These are phyloP conservation scores for Drosophila lacteicornis DNA, from an alignment of 1,140 invertebrate species.

Conservation along the genomic window DNA sequence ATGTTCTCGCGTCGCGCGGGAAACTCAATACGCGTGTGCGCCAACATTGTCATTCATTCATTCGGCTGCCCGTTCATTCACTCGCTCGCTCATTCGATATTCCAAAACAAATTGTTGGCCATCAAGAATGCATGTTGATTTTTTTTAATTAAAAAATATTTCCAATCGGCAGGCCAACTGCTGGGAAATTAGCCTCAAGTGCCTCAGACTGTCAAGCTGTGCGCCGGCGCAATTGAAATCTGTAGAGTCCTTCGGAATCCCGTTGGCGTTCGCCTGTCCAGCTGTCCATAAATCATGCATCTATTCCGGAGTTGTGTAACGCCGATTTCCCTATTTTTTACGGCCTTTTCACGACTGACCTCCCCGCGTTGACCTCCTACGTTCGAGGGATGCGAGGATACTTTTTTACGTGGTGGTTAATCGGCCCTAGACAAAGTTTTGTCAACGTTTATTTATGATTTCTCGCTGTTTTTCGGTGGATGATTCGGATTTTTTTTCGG, in stretches of 20 bases:
- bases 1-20: slow-evolving; percentile 63
- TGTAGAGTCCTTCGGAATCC: slow-evolving; percentile 20
- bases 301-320: slow-evolving; percentile 46
- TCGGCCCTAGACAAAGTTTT: slow-evolving; percentile 45
- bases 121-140: slow-evolving; percentile 59
- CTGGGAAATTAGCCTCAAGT: slow-evolving; percentile 77
- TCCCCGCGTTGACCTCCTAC: slow-evolving; percentile 67
- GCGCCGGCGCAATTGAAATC: slow-evolving; percentile 53
- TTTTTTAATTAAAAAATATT: slow-evolving; percentile 74
- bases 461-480: slow-evolving; percentile 49
- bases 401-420: slow-evolving; percentile 44
- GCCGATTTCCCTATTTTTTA: slow-evolving; percentile 66
- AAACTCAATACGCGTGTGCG: slow-evolving; percentile 77
- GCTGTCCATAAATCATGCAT: slow-evolving; percentile 67
- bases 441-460: slow-evolving; percentile 59
- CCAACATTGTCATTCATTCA: slow-evolving; percentile 52
- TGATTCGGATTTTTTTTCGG: slow-evolving; percentile 27
- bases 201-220: slow-evolving; percentile 61
- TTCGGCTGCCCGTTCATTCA: slow-evolving; percentile 23
- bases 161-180: slow-evolving; percentile 43
- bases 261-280: slow-evolving; percentile 28
- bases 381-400: slow-evolving; percentile 20
- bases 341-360: slow-evolving; percentile 68
- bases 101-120: slow-evolving; percentile 55
- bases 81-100: slow-evolving; percentile 29